Evolutionary conservation across 2,888 invertebrate species (phyloP).

Genomic region (Drosophila demipolita): DNA sequence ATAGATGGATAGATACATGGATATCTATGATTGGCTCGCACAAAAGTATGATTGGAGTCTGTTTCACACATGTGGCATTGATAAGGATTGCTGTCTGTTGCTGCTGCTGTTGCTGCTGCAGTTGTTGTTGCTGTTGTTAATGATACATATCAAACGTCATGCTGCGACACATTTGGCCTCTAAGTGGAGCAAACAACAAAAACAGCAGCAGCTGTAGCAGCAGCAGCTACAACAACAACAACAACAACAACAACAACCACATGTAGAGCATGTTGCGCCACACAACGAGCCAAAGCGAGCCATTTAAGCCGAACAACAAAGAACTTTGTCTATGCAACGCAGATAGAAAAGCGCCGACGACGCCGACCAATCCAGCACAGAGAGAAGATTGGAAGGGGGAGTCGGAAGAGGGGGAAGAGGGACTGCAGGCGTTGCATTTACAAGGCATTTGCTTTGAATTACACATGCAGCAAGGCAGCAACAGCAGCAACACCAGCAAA

Average conservation of each 20-base stretch:
- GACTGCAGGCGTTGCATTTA: conserved; percentile 49
- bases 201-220: conserved; percentile 1
- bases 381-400: not conserved
- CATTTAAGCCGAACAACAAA: conserved; percentile 43
- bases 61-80: conserved; percentile 24
- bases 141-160: conserved; percentile 66
- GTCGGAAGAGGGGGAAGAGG: not conserved
- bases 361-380: not conserved
- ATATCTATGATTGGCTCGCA: conserved; percentile 1
- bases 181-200: conserved; percentile 33
- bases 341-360: conserved; percentile 7
- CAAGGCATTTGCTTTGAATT: conserved; percentile 60
- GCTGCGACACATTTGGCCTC: conserved; percentile 56
- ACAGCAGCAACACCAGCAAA: conserved; percentile 1
- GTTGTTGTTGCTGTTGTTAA: conserved; percentile 38
- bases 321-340: conserved; percentile 40
- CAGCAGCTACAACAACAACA: conserved; percentile 9
- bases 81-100: conserved; percentile 15
- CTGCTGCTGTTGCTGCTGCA: not conserved
- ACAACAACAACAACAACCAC: conserved; percentile 44
- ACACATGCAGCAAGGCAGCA: conserved; percentile 30
- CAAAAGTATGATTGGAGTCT: conserved; percentile 11
- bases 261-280: conserved; percentile 46
- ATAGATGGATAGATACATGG: not conserved
- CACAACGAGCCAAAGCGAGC: conserved; percentile 18